Evolutionary conservation across 2,797 vertebrate genomes (phyloP).

Genomic region (Danio kyathit): DNA sequence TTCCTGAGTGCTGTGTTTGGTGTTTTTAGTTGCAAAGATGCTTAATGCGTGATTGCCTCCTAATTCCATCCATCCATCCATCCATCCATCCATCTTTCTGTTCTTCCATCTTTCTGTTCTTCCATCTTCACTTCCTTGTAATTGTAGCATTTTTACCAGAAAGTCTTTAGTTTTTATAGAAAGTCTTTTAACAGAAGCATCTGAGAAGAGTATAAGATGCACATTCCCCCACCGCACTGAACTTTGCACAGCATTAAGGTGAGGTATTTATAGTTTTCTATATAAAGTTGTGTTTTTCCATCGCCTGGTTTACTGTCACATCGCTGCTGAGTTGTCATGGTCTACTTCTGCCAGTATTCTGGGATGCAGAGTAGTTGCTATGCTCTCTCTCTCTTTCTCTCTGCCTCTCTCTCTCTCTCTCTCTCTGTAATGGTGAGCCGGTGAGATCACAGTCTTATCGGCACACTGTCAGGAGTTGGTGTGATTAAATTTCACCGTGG

Average conservation of each 20-base stretch:
- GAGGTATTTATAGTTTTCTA: conserved; percentile 57
- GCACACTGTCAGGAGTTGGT: conserved; percentile 63
- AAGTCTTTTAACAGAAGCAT: background rate
- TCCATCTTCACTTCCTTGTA: background rate
- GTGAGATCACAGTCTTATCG: conserved; percentile 62
- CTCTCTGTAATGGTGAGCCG: conserved; percentile 61
- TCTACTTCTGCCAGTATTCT: conserved; percentile 36
- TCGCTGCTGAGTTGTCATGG: conserved; percentile 42
- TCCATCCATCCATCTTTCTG: background rate
- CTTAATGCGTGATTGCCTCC: too few species aligned
- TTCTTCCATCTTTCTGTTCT: background rate
- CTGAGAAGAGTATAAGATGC: background rate
- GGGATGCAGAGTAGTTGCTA: conserved; percentile 36
- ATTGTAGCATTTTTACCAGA: background rate
- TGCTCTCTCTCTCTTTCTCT: background rate
- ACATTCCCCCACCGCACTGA: conserved; percentile 23
- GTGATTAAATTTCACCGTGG: conserved; percentile 65
- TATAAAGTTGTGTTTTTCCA: conserved; percentile 55
- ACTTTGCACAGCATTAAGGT: conserved; percentile 41
- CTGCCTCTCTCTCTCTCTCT: conserved; percentile 16
- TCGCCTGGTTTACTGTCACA: conserved; percentile 22
- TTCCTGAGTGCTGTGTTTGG: too few species aligned
- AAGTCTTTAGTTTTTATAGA: background rate
- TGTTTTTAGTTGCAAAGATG: too few species aligned
- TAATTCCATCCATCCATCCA: background rate